phyloP scores from a whole-genome alignment of 2,113 vertebrate genomes.

The Balaenoptera acutorostrata region DNA sequence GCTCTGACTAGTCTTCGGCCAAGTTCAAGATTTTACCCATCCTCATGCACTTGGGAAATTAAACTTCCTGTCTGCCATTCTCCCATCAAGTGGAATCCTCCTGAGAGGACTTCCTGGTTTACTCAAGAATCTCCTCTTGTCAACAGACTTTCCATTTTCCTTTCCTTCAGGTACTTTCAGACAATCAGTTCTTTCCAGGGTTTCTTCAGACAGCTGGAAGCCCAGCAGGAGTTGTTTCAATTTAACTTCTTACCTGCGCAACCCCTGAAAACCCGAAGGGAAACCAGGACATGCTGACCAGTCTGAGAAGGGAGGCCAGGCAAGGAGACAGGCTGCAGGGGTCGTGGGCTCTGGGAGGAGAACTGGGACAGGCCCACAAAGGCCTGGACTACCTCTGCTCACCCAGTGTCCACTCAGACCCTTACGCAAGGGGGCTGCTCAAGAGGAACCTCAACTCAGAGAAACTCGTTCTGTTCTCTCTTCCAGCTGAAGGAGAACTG shows the following conservation, averaged over 20 bases:
- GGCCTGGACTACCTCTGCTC: background rate
- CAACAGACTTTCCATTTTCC: background rate
- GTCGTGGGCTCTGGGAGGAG: background rate
- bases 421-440: background rate
- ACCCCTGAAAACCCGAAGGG: background rate
- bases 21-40: background rate
- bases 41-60: slow-evolving; percentile 15
- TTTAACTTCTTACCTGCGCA: background rate
- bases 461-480: background rate
- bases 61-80: background rate
- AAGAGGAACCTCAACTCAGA: background rate
- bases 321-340: background rate
- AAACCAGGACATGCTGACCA: background rate
- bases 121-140: background rate
- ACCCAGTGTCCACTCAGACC: background rate
- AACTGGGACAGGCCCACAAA: background rate
- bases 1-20: background rate
- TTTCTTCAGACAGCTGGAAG: slow-evolving; percentile 1
- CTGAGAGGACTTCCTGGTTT: slow-evolving; percentile 27
- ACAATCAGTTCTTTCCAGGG: background rate
- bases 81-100: background rate
- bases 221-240: background rate
- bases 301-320: background rate
- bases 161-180: slow-evolving; percentile 1
- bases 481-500: background rate